phyloP scores from a whole-genome alignment of 2,888 invertebrate species.

The Rhogogaster chlorosoma region DNA sequence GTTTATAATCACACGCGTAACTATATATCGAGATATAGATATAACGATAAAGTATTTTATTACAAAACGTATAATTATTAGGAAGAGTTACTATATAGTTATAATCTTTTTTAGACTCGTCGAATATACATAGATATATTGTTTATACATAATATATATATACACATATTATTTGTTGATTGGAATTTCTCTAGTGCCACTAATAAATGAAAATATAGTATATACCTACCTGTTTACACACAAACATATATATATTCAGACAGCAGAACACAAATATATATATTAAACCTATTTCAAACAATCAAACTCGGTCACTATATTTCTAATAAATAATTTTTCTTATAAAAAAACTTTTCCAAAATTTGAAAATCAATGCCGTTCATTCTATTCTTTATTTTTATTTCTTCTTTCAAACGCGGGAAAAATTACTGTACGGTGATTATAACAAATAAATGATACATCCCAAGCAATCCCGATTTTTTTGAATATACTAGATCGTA shows the following conservation, averaged over 20 bases:
- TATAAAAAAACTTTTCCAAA: neutral
- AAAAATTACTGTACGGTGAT: neutral
- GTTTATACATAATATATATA: constrained; percentile 36
- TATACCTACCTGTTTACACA: neutral
- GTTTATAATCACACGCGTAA: neutral
- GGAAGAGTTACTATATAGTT: neutral
- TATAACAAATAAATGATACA: neutral
- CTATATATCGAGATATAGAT: constrained; percentile 2
- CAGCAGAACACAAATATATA: neutral
- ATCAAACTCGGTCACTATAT: constrained; percentile 6
- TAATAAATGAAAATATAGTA: neutral
- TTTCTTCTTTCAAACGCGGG: neutral
- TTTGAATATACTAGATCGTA: neutral
- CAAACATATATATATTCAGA: neutral
- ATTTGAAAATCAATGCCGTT: neutral
- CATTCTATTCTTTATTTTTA: neutral
- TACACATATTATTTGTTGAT: neutral
- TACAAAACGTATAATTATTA: constrained; percentile 1
- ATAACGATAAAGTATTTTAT: constrained; percentile 31
- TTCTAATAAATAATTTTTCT: neutral
- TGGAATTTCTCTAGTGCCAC: constrained; percentile 33
- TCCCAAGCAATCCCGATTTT: neutral
- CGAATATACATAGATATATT: neutral
- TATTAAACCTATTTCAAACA: constrained; percentile 1
- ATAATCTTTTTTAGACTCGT: neutral